Evolutionary conservation across 2,888 invertebrate species (phyloP), one percentile per base, ranked within the genome.

Genomic region (Anoncus sp.): DNA sequence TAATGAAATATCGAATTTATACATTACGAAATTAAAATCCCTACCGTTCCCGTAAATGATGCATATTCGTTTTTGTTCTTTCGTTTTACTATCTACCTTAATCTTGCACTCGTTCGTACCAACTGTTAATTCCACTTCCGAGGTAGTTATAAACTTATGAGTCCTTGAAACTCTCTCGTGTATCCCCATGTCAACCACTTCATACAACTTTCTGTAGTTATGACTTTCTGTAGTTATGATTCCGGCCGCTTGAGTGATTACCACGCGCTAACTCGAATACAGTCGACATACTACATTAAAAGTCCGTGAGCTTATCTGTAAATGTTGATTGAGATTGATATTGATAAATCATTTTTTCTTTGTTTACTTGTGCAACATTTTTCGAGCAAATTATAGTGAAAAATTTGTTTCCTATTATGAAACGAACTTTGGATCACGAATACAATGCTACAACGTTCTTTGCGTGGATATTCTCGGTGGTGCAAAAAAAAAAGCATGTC

Each of bases 81-180:
- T 18, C 10, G 16, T 18, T 14, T 60, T 31, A 14, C 24, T 14
- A n/a, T 1, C 22, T 55, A 22, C 22, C 35, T 53, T 12, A 7
- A 31, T 38, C 20, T 40, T 40, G 22, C 5, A 9, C 49, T 27
- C 38, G 9, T 63, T 55, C 51, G 18, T 57, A 18, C 57, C 62
- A 47, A 65, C 22, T 27, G 60, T 62, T 71, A 43, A 71, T 72
- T 67, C 35, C 53, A 67, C 60, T 66, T 57, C 57, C 49, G 27
- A 10, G 49, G 16, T 51, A 62, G 38, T 75, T 71, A 59, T 59
- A n/a, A 71, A 63, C 35, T 67, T 71, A 62, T 71, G 62, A 75
- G 63, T 43, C 55, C 40, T 53, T 70, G 60, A 57, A 77, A 53
- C 47, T 59, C 43, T 24, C 22, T 47, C 49, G 14, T 18, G 38